These are phyloP conservation scores for Mixornis gularis DNA, from an alignment of 2,113 vertebrate genomes.

Conservation along the genomic window DNA sequence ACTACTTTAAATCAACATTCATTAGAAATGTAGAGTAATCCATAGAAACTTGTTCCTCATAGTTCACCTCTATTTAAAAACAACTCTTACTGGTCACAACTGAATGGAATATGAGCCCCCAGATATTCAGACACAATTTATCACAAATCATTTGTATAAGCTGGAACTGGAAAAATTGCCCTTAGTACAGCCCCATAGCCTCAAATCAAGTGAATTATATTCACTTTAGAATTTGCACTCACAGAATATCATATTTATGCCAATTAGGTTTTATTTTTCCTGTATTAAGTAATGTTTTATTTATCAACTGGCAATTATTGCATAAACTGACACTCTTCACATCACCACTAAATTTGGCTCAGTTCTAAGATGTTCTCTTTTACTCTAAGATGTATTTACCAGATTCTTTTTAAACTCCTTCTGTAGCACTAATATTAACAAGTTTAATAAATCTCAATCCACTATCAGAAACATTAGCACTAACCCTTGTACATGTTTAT, in stretches of 20 bases:
- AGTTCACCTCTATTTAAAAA: neutral
- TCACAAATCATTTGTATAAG: neutral
- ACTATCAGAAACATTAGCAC: neutral
- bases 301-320: neutral
- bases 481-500: neutral
- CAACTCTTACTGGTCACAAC: neutral
- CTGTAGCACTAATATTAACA: neutral
- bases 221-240: neutral
- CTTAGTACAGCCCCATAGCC: neutral
- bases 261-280: neutral
- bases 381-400: neutral
- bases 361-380: neutral
- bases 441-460: neutral
- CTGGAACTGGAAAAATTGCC: neutral
- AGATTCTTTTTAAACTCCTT: neutral
- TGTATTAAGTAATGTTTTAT: neutral
- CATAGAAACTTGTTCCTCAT: neutral
- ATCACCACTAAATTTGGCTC: neutral
- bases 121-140: neutral
- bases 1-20: neutral
- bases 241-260: neutral
- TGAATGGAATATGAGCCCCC: neutral
- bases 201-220: neutral
- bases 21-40: neutral
- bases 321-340: neutral